Percentiles rank a stretch among this genome's conserved stretches.
Evolutionary conservation across 2,888 invertebrate species (phyloP).

Genomic region (Drepana falcataria): DNA sequence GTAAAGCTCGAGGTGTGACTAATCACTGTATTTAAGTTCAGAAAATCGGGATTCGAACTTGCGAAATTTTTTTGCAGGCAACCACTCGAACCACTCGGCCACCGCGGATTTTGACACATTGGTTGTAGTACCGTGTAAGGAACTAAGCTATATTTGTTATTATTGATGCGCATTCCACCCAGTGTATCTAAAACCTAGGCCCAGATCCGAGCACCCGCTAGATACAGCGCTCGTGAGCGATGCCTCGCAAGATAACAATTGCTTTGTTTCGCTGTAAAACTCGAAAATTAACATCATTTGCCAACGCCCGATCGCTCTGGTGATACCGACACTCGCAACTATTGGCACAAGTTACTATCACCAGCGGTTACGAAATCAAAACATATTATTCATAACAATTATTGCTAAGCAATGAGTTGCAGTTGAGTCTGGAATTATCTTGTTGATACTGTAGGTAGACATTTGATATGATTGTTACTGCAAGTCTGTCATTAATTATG

Average conservation of each 20-base stretch:
- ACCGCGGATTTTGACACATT: too few relatives aligned
- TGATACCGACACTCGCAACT: slow-evolving; percentile 50
- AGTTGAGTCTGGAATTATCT: too few relatives aligned
- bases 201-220: slow-evolving; percentile 42
- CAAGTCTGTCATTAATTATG: too few relatives aligned
- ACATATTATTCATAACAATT: not conserved
- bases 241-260: slow-evolving; percentile 62
- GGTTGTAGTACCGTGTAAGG: too few relatives aligned
- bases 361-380: slow-evolving; percentile 7
- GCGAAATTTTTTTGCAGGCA: too few relatives aligned
- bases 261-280: slow-evolving; percentile 76
- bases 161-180: slow-evolving; percentile 6
- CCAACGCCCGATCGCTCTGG: slow-evolving; percentile 64
- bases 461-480: too few relatives aligned
- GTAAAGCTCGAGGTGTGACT: too few relatives aligned
- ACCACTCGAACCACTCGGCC: too few relatives aligned
- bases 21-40: too few relatives aligned
- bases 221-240: slow-evolving; percentile 69
- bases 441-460: too few relatives aligned
- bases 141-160: too few relatives aligned
- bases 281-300: slow-evolving; percentile 78
- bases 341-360: slow-evolving; percentile 11
- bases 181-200: slow-evolving; percentile 22
- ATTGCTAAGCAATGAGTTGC: not conserved
- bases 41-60: too few relatives aligned